These are phyloP conservation scores for Accipiter virgatus DNA, from an alignment of 2,113 vertebrate species.

Conservation along the genomic window DNA sequence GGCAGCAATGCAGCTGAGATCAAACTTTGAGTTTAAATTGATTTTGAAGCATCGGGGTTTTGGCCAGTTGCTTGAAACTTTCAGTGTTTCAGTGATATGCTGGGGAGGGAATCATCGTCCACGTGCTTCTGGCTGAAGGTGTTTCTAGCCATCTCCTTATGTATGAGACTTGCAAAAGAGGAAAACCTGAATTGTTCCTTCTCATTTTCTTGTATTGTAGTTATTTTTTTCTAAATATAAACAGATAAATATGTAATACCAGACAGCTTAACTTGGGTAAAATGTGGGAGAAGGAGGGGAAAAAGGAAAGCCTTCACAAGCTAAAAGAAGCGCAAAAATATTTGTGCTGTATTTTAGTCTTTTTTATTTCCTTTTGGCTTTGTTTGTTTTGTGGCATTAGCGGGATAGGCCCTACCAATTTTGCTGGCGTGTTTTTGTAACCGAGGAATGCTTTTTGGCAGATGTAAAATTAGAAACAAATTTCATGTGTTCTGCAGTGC, in stretches of 20 bases:
- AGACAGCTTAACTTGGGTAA: not conserved
- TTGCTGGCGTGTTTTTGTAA: conserved; percentile 77
- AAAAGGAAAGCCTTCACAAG: not conserved
- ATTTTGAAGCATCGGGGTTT: not conserved
- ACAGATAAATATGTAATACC: not conserved
- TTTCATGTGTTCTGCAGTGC: conserved; percentile 84
- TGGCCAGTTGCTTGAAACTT: not conserved
- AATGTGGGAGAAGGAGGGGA: not conserved
- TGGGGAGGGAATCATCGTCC: not conserved
- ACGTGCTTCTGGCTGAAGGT: not conserved
- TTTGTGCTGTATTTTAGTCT: conserved; percentile 42
- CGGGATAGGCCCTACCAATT: conserved; percentile 71
- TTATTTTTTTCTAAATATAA: conserved; percentile 1
- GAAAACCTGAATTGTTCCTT: not conserved
- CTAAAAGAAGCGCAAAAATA: conserved; percentile 64
- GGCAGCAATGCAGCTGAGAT: not conserved
- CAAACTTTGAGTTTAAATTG: not conserved
- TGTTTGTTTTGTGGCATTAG: conserved; percentile 85
- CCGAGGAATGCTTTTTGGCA: conserved; percentile 79
- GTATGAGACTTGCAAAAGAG: not conserved
- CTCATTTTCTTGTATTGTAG: not conserved
- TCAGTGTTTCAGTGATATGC: not conserved
- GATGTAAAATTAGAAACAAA: conserved; percentile 95
- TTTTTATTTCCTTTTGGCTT: conserved; percentile 77
- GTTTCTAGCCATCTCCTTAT: not conserved